Evolutionary conservation across 2,797 vertebrate genomes (phyloP), one percentile per base, ranked within the genome.

Genomic region (Myoxocephalus aenaeus): DNA sequence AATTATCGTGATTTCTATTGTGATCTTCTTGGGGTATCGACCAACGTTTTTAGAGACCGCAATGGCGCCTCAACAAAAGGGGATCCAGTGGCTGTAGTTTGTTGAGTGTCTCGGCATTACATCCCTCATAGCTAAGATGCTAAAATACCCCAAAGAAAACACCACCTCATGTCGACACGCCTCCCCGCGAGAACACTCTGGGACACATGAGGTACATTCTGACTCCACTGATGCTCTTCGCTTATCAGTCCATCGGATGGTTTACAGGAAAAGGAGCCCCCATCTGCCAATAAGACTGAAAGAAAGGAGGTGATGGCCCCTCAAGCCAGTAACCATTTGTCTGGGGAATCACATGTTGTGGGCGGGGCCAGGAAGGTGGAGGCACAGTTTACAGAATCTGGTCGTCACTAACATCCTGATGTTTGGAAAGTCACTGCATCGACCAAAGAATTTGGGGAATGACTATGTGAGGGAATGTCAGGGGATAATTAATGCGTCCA

Each of bases 201-300:
- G 69, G 74, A 81, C 84, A 82, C 83, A 83, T 56, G 68, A 86
- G 73, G 85, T 88, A 92, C 92, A 92, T 93, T 93, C 90, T 90
- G 83, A 13, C 82, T 90, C 79, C 74, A 58, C 44, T 66, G 69
- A 70, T 38, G 42, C 36, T 73, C 36, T 34, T 63, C 58, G 27
- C 56, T 22, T 22, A 65, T 80, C 65, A 34, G 75, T 82, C 77
- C 73, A 29, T 62, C 17, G 65, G 71, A 29, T 44, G 67, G 25
- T 53, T 57, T 29, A 22, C 69, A 73, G 84, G 73, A 67, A 32
- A 66, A 17, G 3, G 38, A 72, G 34, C 54, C 77, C 7, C 56
- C n/a, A 7, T 75, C 68, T 18, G 36, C 13, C 70, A 73, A 51
- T 40, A 34, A 32, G 50, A 59, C n/a, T n/a, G 25, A 65, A 18